Evolutionary conservation across 2,797 vertebrate species (phyloP), one percentile per base, ranked within the genome.

Genomic region (Eulemur albifrons): DNA sequence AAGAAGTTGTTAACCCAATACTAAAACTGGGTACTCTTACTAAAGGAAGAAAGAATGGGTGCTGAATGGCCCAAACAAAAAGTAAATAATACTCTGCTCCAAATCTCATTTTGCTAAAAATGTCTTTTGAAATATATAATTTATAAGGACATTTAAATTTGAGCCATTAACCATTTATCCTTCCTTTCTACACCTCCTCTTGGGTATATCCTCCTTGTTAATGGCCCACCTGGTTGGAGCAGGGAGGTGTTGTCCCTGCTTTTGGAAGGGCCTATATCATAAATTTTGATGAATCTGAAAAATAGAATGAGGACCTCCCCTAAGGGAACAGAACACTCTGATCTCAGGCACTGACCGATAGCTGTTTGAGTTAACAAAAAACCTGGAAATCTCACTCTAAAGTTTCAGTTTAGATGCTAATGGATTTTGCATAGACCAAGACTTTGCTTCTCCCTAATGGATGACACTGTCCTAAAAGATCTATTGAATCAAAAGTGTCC

Each of bases 371-470:
- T 81, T 79, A 59, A 61, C 27, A 65, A 94, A 61, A 65, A 61
- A 30, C n/a, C 10, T 82, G 15, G 35, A 92, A 81, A 7, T 67
- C 32, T 84, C 52, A 17, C 35, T 89, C 43, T 45, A 20, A 86
- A 69, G 27, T 75, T 94, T 93, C 45, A 70, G 43, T 91, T 93
- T 67, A 88, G 13, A 91, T 67, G 17, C 18, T 93, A 94, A 86
- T 80, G 17, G 20, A 3, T 54, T 97, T 79, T 72, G 23, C 57
- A 61, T 65, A 9, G 21, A 38, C 25, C 94, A 92, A 23, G 32
- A 52, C 45, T 70, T 92, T 77, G 2, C 9, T 20, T 92, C 45
- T 90, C 86, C 30, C 72, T 90, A 75, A 87, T 72, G 30, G 79
- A 95, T 79, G 35, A 80, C 1, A 2, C 30, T 93, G 40, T 86